These are phyloP conservation scores for Heterodera schachtii DNA, from an alignment of 1,140 invertebrate species.

Conservation along the genomic window DNA sequence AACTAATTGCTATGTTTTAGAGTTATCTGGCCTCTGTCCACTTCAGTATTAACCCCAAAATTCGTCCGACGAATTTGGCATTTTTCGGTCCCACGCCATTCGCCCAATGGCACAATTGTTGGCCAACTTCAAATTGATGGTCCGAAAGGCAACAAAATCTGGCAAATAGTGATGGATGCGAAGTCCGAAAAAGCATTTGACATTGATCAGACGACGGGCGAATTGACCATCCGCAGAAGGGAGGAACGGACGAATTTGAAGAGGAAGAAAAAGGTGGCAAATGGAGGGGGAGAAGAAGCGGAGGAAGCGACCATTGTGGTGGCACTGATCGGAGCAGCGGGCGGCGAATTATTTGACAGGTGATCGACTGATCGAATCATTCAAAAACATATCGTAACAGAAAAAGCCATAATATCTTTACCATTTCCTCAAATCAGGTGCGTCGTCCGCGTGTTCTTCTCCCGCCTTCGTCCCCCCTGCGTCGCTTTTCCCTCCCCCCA, in stretches of 20 bases:
- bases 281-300: not conserved
- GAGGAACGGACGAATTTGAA: not conserved
- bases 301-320: not conserved
- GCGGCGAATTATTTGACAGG: not conserved
- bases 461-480: not conserved
- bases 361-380: not conserved
- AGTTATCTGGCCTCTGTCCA: not conserved
- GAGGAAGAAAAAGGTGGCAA: no score
- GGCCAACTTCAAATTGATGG: not conserved
- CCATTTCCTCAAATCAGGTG: not conserved
- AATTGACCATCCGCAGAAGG: not conserved
- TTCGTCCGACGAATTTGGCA: not conserved
- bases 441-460: not conserved
- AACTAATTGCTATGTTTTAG: no score
- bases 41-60: not conserved
- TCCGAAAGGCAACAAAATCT: not conserved
- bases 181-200: not conserved
- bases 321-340: not conserved
- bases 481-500: not conserved
- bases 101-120: conserved; percentile 8
- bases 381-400: no score
- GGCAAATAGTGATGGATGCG: not conserved
- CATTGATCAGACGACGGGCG: not conserved
- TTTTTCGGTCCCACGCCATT: conserved; percentile 11
- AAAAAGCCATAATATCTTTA: not conserved